Evolutionary conservation across 2,888 invertebrate species (phyloP).

Genomic region (Hofmannophila pseudospretella): DNA sequence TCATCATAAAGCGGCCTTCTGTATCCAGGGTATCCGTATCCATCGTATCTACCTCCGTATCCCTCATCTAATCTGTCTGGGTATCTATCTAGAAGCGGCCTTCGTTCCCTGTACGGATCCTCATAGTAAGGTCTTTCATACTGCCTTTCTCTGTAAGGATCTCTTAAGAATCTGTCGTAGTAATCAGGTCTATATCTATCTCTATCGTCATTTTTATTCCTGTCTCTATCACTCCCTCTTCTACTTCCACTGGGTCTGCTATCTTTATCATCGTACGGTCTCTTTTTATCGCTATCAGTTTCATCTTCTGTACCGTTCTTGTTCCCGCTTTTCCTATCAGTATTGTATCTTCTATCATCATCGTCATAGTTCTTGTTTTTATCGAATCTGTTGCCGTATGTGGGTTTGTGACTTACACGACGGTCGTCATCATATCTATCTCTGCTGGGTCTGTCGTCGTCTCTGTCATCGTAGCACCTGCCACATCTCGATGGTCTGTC

Average conservation of each 20-base stretch:
- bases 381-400: conserved; percentile 53
- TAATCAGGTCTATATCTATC: conserved; percentile 65
- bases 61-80: conserved; percentile 40
- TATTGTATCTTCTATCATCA: conserved; percentile 27
- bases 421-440: conserved; percentile 40
- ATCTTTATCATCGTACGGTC: conserved; percentile 19
- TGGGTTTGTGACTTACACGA: conserved; percentile 43
- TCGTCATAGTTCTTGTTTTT: conserved; percentile 34
- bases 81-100: conserved; percentile 52
- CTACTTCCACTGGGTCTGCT: conserved; percentile 33
- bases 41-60: conserved; percentile 38
- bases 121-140: conserved; percentile 32
- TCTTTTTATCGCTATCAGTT: conserved; percentile 38
- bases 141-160: conserved; percentile 50
- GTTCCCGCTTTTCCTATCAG: conserved; percentile 33
- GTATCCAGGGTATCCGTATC: conserved; percentile 33
- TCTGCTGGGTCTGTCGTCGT: conserved; percentile 24
- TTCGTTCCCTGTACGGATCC: conserved; percentile 46
- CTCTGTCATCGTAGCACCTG: conserved; percentile 43
- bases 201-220: conserved; percentile 50
- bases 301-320: conserved; percentile 56
- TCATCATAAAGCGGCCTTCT: conserved; percentile 46
- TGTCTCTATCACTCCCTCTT: conserved; percentile 36
- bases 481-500: conserved; percentile 50
- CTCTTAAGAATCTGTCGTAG: conserved; percentile 60